Base-by-base conservation (phyloP, 2,888 invertebrate genomes). In the Lochmaea crataegi region DNA sequence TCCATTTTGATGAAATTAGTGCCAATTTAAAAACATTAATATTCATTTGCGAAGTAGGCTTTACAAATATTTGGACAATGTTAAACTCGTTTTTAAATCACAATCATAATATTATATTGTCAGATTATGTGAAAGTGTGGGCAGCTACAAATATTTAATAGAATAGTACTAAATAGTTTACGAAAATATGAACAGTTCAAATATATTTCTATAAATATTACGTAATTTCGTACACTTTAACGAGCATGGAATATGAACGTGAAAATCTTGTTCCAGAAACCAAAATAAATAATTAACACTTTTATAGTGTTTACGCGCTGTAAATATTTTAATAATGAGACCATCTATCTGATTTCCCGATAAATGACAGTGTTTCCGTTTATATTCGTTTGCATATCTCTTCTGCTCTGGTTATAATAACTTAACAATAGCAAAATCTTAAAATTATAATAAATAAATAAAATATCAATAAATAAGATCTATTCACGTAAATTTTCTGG, bases 301-400 rank as follows among this genome's bases (percentile, higher is more conserved):
- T 64, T 64, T 64, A 61, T 61, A 42, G 61, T 61, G 42, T 61
- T 61, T 61, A 61, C 42, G 38, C 42, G 61, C 45, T 64, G 63
- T 64, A 64, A 64, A 64, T 64, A 64, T 64, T 64, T 64, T 45
- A 45, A 64, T 45, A 64, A 61, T 61, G 61, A 64, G 63, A 64
- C 63, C 63, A 63, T 64, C 63, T 64, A 16, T 48, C 7, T n/a
- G 61, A 61, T 61, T 61, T 61, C 63, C 63, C 63, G 63, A 53
- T 53, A 53, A 53, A 63, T 16, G 18, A n/a, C 18, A 45, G 32
- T 6, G 42, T 45, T 63, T 42, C 63, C 45, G 42, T 63, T 53
- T 53, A 53, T 53, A 53, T 16, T 45, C 41, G 63, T 63, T 63
- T 45, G 11, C 45, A 42, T 45, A 45, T 63, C 63, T 45, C 18